A percentile compares a stretch with the other conserved stretches of the same genome.
Conservation (phyloP, 92 coral and sea anemone genomes). For the Palythoa heliodiscus region DNA sequence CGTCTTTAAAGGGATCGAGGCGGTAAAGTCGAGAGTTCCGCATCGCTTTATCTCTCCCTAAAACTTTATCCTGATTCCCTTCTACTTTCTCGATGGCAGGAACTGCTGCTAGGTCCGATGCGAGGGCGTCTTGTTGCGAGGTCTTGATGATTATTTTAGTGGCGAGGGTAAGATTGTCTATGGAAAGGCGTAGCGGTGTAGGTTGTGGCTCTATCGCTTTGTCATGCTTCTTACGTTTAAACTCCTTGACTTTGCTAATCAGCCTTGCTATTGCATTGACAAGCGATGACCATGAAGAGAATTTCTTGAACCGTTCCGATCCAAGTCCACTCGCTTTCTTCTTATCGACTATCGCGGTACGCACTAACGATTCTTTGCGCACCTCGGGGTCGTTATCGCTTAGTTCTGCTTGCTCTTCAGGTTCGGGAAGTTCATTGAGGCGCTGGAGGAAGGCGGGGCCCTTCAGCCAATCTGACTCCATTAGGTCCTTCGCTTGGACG, state of each 20-base stretch:
- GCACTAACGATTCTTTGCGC: background rate
- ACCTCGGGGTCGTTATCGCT: no score
- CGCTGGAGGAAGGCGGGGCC: background rate
- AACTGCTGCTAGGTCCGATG: background rate
- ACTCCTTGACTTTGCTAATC: background rate
- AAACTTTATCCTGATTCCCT: background rate
- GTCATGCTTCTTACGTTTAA: background rate
- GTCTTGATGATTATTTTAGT: background rate
- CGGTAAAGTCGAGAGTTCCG: background rate
- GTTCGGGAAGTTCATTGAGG: background rate
- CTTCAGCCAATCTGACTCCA: conserved; percentile 37
- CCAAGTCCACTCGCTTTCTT: background rate
- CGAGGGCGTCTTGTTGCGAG: background rate
- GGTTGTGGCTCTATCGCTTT: no score
- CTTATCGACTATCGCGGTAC: background rate
- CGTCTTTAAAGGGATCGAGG: conserved; percentile 38
- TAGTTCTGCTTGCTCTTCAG: background rate
- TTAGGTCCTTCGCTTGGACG: background rate
- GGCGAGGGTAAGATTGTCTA: background rate
- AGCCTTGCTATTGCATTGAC: conserved; percentile 1
- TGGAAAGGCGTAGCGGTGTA: background rate
- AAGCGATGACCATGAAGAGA: background rate
- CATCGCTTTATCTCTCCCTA: background rate
- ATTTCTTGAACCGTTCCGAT: background rate
- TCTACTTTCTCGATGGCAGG: background rate